Evolutionary conservation across 2,888 invertebrate species (phyloP).

Genomic region (Tachina grossa): DNA sequence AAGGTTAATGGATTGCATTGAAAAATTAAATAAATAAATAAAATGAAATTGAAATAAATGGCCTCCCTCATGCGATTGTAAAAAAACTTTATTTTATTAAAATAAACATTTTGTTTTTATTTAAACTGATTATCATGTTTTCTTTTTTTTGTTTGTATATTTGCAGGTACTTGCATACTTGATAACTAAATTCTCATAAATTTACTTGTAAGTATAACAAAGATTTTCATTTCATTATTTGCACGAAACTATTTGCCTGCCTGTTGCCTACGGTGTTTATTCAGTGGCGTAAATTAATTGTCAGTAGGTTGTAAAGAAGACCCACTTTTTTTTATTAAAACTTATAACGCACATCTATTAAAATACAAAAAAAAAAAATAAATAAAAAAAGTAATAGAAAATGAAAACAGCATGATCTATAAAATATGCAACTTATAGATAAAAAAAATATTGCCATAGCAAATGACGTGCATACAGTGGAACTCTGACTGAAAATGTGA

Average conservation of each 20-base stretch:
- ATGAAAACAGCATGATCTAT: slow-evolving; percentile 22
- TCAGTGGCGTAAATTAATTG: slow-evolving; percentile 55
- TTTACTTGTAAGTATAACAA: slow-evolving; percentile 49
- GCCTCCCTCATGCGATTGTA: background rate
- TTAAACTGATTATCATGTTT: background rate
- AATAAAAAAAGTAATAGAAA: slow-evolving; percentile 4
- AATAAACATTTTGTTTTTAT: background rate
- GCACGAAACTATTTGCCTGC: slow-evolving; percentile 10
- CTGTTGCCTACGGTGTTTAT: slow-evolving; percentile 32
- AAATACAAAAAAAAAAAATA: slow-evolving; percentile 15
- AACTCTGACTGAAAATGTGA: background rate
- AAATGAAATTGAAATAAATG: background rate
- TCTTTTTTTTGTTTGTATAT: slow-evolving; percentile 27
- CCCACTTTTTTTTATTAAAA: slow-evolving; percentile 44
- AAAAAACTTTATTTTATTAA: background rate
- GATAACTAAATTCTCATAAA: slow-evolving; percentile 42
- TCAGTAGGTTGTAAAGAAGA: slow-evolving; percentile 51
- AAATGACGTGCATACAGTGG: slow-evolving; percentile 34
- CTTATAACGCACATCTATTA: slow-evolving; percentile 63
- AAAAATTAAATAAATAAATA: background rate
- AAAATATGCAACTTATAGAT: slow-evolving; percentile 10
- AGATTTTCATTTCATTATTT: slow-evolving; percentile 3
- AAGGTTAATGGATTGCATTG: slow-evolving; percentile 30
- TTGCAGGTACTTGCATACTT: slow-evolving; percentile 53
- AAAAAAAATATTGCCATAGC: background rate